These are phyloP conservation scores for Cacoxenus indagator DNA, from an alignment of 2,888 invertebrate species.

Conservation along the genomic window DNA sequence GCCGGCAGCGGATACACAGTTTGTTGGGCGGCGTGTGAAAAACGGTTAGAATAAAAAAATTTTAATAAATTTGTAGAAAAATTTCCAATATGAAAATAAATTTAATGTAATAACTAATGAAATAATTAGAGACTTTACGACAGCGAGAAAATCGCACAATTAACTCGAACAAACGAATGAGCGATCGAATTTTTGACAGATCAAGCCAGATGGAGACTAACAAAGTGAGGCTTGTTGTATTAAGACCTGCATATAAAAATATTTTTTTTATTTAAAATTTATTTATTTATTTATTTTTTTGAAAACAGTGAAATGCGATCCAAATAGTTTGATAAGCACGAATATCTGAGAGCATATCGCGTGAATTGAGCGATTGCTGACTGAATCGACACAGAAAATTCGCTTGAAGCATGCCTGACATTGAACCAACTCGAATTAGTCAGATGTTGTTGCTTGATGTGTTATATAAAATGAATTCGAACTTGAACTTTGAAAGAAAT, in stretches of 20 bases:
- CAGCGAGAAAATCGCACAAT: background rate
- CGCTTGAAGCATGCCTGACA: background rate
- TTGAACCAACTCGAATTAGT: background rate
- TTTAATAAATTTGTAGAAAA: background rate
- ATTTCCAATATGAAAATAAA: background rate
- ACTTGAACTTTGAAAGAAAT: background rate
- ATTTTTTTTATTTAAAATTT: no score
- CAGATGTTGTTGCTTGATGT: background rate
- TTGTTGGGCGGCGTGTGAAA: conserved; percentile 52
- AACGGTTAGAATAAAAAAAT: background rate
- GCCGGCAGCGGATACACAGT: conserved; percentile 51
- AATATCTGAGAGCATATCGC: no score
- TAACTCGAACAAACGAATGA: background rate
- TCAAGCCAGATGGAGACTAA: no score
- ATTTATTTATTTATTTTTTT: no score
- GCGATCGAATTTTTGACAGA: conserved; percentile 7
- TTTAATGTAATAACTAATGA: background rate
- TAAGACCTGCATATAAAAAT: no score
- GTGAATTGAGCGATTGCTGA: background rate
- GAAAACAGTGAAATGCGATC: background rate
- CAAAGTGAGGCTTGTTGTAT: no score
- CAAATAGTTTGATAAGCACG: background rate
- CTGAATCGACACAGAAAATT: background rate
- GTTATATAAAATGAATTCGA: background rate
- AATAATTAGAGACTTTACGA: background rate